A percentile compares a stretch with the other conserved stretches of the same genome.
phyloP scores from a whole-genome alignment of 2,888 invertebrate species.

The Phaedon cochleariae region DNA sequence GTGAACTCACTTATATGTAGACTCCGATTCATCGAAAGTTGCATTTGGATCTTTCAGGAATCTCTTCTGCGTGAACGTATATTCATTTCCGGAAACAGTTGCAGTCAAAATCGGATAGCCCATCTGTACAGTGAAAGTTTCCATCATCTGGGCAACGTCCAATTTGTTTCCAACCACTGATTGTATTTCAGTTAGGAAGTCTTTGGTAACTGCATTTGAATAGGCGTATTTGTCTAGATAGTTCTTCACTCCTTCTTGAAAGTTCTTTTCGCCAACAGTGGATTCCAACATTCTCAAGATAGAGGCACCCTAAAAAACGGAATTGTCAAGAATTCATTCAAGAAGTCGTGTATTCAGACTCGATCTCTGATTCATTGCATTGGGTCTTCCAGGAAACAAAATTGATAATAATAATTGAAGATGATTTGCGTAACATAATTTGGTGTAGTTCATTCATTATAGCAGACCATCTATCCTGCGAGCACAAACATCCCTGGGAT shows the following conservation, averaged over 20 bases:
- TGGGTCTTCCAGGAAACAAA: too few species aligned
- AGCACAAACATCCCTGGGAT: too few species aligned
- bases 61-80: conserved; percentile 75
- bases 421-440: too few species aligned
- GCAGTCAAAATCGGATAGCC: conserved; percentile 83
- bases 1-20: conserved; percentile 61
- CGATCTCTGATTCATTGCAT: too few species aligned
- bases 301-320: conserved; percentile 75
- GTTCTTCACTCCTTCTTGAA: conserved; percentile 75
- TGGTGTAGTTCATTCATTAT: too few species aligned
- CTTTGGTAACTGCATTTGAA: conserved; percentile 81
- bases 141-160: conserved; percentile 68
- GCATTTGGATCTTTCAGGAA: conserved; percentile 77
- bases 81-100: conserved; percentile 60
- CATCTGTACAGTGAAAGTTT: conserved; percentile 91
- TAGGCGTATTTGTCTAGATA: conserved; percentile 77
- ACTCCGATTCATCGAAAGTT: conserved; percentile 61
- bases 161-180: conserved; percentile 60
- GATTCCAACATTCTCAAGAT: conserved; percentile 88
- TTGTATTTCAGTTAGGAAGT: conserved; percentile 76
- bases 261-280: conserved; percentile 76
- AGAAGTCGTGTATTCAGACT: too few species aligned
- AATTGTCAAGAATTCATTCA: conserved; percentile 4
- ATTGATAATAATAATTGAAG: too few species aligned
- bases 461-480: too few species aligned